Evolutionary conservation across 2,888 invertebrate genomes (phyloP), one percentile per base, ranked within the genome.

Genomic region (Hecatera dysodea): DNA sequence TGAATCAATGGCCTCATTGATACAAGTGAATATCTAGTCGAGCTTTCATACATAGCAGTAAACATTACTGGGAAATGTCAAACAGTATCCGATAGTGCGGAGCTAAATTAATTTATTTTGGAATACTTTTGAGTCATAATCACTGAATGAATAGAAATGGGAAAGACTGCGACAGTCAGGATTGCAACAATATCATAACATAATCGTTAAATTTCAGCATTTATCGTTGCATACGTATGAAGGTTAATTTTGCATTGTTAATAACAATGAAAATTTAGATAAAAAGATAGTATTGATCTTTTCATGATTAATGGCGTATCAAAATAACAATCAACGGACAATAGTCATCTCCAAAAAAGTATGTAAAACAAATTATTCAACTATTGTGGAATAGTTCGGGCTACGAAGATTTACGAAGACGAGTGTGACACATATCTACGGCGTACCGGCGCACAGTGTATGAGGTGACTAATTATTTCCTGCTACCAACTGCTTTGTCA

Each of bases 301-400:
- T 57, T 72, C 52, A 65, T 72, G 81, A 82, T 72, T 73, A 77
- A 84, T 77, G 71, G 52, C 15, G 29, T 44, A 72, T 72, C 81
- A 80, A 80, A 78, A 72, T 74, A 80, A 74, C 70, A 62, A 71
- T 63, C 55, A 3, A 52, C 24, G 61, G 55, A 78, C 52, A 78
- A 82, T 57, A 69, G 63, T 48, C 19, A 50, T 63, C 39, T 46
- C 22, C 22, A 60, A 88, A 89, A 88, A 90, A 89, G 80, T 55
- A 82, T 90, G 88, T 90, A 82, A 85, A 77, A 89, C 90, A 90
- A 92, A 91, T 91, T 90, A 89, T 83, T 87, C 67, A 78, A 67
- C 78, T 63, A 70, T 79, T n/a, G n/a, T n/a, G n/a, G n/a, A n/a
- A n/a, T n/a, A n/a, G n/a, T n/a, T n/a, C n/a, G n/a, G n/a, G n/a